These are phyloP conservation scores for Columba janthina DNA, from an alignment of 2,113 vertebrate genomes.

Conservation along the genomic window DNA sequence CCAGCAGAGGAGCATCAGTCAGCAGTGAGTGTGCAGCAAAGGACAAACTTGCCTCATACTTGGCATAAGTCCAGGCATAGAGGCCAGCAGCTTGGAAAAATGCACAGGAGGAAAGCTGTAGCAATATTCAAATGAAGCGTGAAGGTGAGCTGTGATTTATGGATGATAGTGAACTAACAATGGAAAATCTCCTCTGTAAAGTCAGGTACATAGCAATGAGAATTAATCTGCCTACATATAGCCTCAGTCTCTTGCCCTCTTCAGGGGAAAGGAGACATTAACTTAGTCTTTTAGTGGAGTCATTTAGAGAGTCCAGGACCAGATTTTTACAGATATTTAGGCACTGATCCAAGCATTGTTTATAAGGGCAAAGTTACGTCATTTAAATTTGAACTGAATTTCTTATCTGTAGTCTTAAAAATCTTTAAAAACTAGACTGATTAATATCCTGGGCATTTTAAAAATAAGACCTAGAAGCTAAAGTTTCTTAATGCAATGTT, in stretches of 20 bases:
- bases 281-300: not conserved
- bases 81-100: not conserved
- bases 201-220: not conserved
- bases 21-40: not conserved
- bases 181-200: not conserved
- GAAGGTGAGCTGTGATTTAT: not conserved
- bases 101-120: not conserved
- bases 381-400: slow-evolving; percentile 5
- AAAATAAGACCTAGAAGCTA: not conserved
- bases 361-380: not conserved
- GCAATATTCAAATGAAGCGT: not conserved
- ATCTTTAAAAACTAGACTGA: not conserved
- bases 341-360: not conserved
- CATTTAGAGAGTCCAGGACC: not conserved
- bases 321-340: not conserved
- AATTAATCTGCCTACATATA: not conserved
- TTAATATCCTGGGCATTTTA: not conserved
- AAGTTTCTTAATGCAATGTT: not conserved
- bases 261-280: not conserved
- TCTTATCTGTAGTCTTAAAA: not conserved
- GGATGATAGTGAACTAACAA: not conserved
- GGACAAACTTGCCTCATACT: not conserved
- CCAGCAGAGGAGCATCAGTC: not conserved
- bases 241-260: not conserved
- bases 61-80: not conserved